Evolutionary conservation across 2,113 vertebrate genomes (phyloP).

Genomic region (Petaurus breviceps): DNA sequence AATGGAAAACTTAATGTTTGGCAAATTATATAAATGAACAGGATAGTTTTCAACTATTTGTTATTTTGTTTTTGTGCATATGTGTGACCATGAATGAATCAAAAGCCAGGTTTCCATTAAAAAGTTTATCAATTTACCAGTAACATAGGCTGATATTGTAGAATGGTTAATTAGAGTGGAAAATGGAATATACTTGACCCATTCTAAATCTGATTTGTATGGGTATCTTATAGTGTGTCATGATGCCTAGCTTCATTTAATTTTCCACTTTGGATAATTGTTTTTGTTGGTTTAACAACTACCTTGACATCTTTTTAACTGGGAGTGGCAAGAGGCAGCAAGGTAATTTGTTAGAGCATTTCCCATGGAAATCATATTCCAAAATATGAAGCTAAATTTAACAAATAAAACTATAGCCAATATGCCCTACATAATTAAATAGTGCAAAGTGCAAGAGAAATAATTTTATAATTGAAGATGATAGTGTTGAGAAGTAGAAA

Average conservation of each 20-base stretch:
- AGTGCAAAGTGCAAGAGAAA: not conserved
- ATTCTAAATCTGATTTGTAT: not conserved
- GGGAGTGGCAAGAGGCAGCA: not conserved
- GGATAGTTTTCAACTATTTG: not conserved
- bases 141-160: not conserved
- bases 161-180: constrained; percentile 9
- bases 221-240: not conserved
- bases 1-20: not conserved
- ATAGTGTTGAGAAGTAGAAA: not conserved
- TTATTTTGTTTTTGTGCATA: not conserved
- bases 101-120: not conserved
- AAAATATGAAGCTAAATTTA: constrained; percentile 5
- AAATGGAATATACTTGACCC: not conserved
- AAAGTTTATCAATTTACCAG: not conserved
- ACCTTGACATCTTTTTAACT: constrained; percentile 50
- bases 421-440: not conserved
- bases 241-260: not conserved
- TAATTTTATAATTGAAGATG: not conserved
- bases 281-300: constrained; percentile 25
- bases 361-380: not conserved
- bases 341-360: constrained; percentile 4
- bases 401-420: not conserved
- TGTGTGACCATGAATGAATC: not conserved
- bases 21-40: not conserved
- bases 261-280: constrained; percentile 34